A percentile compares a stretch with the other conserved stretches of the same genome.
Conservation (phyloP, 1,140 invertebrate species). For the Phenacoccus solenopsis region DNA sequence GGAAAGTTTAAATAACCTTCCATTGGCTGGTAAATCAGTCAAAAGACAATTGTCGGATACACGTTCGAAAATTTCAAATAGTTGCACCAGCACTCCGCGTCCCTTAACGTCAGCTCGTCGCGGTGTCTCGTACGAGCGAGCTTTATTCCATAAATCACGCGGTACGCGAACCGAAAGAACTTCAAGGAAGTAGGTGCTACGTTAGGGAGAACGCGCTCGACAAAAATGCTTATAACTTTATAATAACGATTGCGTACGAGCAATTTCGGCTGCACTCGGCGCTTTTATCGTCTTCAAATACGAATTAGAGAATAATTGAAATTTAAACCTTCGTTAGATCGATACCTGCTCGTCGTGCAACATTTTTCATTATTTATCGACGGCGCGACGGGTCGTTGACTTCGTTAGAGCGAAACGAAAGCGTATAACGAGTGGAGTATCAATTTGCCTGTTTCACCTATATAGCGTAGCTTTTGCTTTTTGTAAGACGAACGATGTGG, state of each 20-base stretch:
- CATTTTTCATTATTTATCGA: background rate
- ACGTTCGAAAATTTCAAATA: too few species aligned
- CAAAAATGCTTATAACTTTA: too few species aligned
- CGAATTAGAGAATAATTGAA: background rate
- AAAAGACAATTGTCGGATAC: conserved; percentile 3
- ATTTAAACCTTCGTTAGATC: background rate
- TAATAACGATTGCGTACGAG: background rate
- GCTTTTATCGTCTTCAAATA: background rate
- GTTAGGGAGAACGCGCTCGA: too few species aligned
- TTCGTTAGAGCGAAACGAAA: too few species aligned
- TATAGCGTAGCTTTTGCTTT: background rate
- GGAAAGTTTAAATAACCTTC: background rate
- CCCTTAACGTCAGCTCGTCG: too few species aligned
- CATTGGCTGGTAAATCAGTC: background rate
- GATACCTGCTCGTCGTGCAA: background rate
- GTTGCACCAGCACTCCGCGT: too few species aligned
- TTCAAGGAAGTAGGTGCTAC: too few species aligned
- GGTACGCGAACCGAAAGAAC: too few species aligned
- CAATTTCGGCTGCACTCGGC: background rate
- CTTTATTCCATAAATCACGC: background rate
- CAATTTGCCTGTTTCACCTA: too few species aligned
- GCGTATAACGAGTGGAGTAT: too few species aligned
- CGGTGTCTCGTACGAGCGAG: too few species aligned
- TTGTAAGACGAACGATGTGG: background rate
- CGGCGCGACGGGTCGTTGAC: too few species aligned